phyloP scores from a whole-genome alignment of 2,797 vertebrate genomes.

The Onychomys leucogaster region DNA sequence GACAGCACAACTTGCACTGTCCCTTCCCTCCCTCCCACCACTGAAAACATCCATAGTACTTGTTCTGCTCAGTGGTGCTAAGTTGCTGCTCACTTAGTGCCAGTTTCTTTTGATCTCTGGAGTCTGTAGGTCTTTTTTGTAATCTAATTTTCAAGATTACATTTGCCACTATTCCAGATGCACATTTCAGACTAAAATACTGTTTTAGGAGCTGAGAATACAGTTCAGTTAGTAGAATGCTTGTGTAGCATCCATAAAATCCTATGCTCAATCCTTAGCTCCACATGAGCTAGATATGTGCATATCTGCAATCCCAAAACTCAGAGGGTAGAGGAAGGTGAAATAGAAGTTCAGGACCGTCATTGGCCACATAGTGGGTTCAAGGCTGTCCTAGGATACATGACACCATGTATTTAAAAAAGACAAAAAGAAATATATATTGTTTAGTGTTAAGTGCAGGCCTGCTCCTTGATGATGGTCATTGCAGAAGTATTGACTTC shows the following conservation, averaged over 20 bases:
- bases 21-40: neutral
- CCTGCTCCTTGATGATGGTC: neutral
- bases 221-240: neutral
- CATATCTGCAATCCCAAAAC: neutral
- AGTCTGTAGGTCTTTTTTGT: neutral
- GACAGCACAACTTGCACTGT: neutral
- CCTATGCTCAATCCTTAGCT: neutral
- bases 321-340: neutral
- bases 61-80: neutral
- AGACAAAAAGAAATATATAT: neutral
- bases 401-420: neutral
- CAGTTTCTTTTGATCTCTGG: slow-evolving; percentile 17
- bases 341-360: neutral
- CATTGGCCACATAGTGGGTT: neutral
- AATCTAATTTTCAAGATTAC: slow-evolving; percentile 39
- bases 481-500: neutral
- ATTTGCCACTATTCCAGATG: slow-evolving; percentile 3
- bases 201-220: neutral
- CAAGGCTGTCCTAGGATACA: neutral
- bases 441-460: slow-evolving; percentile 9
- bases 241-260: neutral
- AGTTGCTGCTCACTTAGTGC: slow-evolving; percentile 30
- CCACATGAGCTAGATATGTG: neutral
- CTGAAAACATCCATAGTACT: neutral
- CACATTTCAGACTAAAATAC: neutral